These are phyloP conservation scores for Habrosyne pyritoides DNA, from an alignment of 2,888 invertebrate species.

Conservation along the genomic window DNA sequence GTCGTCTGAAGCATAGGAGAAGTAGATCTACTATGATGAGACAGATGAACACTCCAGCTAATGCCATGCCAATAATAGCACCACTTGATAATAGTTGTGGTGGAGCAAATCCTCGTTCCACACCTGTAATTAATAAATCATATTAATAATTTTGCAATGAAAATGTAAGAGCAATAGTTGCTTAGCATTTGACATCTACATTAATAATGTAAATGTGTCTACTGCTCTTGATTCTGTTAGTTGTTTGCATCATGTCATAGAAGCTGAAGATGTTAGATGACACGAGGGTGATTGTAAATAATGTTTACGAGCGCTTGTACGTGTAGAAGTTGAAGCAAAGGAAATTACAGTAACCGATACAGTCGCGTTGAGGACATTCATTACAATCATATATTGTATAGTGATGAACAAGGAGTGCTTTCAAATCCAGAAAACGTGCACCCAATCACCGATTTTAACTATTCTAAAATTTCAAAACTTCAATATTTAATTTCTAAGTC, in stretches of 20 bases:
- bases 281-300: constrained; percentile 71
- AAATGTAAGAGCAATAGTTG: constrained; percentile 64
- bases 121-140: constrained; percentile 59
- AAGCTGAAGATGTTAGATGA: constrained; percentile 77
- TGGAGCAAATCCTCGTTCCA: constrained; percentile 74
- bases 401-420: constrained; percentile 75
- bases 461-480: constrained; percentile 29
- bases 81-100: constrained; percentile 86
- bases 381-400: constrained; percentile 59
- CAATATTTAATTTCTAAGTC: constrained; percentile 37
- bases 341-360: constrained; percentile 21
- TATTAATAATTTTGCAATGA: constrained; percentile 22
- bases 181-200: constrained; percentile 30
- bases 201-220: constrained; percentile 42
- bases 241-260: constrained; percentile 71
- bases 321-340: constrained; percentile 25
- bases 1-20: constrained; percentile 87
- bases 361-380: constrained; percentile 48
- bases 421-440: constrained; percentile 75
- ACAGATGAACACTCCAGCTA: constrained; percentile 91
- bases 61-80: constrained; percentile 92
- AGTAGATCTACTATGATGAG: constrained; percentile 93
- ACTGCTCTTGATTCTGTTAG: constrained; percentile 72
- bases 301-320: constrained; percentile 52
- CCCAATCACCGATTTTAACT: constrained; percentile 72